These are phyloP conservation scores for Uloborus diversus DNA, from an alignment of 1,140 invertebrate genomes.

Conservation along the genomic window DNA sequence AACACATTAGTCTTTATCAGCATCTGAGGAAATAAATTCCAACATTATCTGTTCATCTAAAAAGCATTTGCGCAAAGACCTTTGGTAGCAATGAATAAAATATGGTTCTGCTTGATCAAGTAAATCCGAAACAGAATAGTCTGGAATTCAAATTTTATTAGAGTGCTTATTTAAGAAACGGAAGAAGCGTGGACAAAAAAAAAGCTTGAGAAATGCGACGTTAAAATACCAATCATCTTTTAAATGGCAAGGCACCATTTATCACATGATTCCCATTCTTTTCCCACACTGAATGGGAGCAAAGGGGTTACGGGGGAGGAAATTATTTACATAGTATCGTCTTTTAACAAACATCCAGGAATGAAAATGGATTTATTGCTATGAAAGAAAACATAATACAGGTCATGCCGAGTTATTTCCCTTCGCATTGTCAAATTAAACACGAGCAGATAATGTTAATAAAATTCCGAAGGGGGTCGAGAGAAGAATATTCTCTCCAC, in stretches of 20 bases:
- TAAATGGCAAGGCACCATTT: slow-evolving; percentile 26
- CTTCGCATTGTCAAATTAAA: slow-evolving; percentile 52
- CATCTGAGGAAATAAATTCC: too few relatives aligned
- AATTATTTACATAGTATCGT: slow-evolving; percentile 49
- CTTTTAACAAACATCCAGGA: slow-evolving; percentile 41
- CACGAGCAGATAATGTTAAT: slow-evolving; percentile 52
- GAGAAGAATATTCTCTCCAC: slow-evolving; percentile 1
- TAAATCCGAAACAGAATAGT: too few relatives aligned
- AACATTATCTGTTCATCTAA: too few relatives aligned
- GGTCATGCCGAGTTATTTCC: slow-evolving; percentile 29
- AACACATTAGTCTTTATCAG: too few relatives aligned
- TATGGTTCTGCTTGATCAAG: too few relatives aligned
- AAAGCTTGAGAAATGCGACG: not conserved
- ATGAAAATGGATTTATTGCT: slow-evolving; percentile 54
- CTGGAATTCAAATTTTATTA: slow-evolving; percentile 9
- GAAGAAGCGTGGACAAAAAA: not conserved
- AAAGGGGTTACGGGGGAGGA: not conserved
- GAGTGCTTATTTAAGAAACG: not conserved
- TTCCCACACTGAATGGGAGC: not conserved
- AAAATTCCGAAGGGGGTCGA: slow-evolving; percentile 32
- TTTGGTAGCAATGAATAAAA: too few relatives aligned
- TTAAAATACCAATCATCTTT: slow-evolving; percentile 38
- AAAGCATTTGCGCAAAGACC: too few relatives aligned
- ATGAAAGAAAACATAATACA: slow-evolving; percentile 51
- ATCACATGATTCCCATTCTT: slow-evolving; percentile 23